phyloP scores from a whole-genome alignment of 2,113 vertebrate species.

The Sander lucioperca region DNA sequence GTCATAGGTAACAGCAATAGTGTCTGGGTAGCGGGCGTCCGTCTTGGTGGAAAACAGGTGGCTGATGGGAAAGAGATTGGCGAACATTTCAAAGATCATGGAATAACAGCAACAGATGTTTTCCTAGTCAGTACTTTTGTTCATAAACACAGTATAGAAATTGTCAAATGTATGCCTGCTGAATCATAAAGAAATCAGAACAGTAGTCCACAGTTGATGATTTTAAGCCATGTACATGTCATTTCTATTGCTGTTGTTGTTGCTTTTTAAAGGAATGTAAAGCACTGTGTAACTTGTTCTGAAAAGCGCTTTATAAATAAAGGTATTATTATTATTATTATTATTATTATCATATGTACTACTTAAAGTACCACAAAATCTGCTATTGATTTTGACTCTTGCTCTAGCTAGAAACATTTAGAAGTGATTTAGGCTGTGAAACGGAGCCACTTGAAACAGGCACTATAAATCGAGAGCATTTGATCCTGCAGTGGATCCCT shows the following conservation, averaged over 20 bases:
- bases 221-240: background rate
- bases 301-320: no score
- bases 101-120: background rate
- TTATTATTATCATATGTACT: background rate
- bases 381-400: background rate
- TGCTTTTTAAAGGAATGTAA: no score
- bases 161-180: background rate
- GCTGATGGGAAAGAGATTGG: constrained; percentile 74
- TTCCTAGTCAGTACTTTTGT: background rate
- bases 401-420: background rate
- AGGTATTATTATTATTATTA: no score
- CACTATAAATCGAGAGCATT: constrained; percentile 33
- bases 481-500: constrained; percentile 37
- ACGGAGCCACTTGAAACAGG: constrained; percentile 44
- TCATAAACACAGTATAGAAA: background rate
- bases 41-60: constrained; percentile 85
- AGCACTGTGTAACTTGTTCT: no score
- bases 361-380: background rate
- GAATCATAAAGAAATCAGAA: background rate
- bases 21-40: constrained; percentile 90
- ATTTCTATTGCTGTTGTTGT: no score
- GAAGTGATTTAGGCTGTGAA: background rate
- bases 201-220: background rate
- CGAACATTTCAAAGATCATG: background rate
- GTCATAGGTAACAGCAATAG: constrained; percentile 93